phyloP scores from a whole-genome alignment of 2,797 vertebrate genomes.

The Fundulus diaphanus region DNA sequence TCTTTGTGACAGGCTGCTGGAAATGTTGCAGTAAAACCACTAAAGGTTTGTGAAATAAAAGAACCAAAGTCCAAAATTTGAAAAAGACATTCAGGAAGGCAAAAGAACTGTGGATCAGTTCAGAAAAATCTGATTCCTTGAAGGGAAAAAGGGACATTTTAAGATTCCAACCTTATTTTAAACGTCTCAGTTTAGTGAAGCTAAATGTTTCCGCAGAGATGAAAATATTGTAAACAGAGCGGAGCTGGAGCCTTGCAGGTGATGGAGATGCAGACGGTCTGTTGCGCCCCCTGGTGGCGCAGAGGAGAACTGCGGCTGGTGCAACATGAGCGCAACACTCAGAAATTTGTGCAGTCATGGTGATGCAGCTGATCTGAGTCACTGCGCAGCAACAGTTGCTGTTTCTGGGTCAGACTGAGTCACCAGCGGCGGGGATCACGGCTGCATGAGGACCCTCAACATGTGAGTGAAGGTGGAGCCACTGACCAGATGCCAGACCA shows the following conservation, averaged over 20 bases:
- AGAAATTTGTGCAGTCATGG: constrained; percentile 47
- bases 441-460: constrained; percentile 10
- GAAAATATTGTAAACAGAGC: neutral
- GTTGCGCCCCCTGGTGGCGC: constrained; percentile 38
- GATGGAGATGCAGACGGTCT: neutral
- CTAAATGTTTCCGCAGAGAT: neutral
- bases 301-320: constrained; percentile 36
- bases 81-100: too few relatives aligned
- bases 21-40: too few relatives aligned
- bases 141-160: too few relatives aligned
- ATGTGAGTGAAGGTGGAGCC: neutral
- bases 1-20: too few relatives aligned
- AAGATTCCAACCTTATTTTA: neutral
- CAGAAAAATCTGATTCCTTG: neutral
- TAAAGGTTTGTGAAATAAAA: too few relatives aligned
- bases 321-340: constrained; percentile 60
- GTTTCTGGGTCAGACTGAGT: constrained; percentile 38
- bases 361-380: constrained; percentile 47
- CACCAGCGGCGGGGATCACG: constrained; percentile 7
- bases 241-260: neutral
- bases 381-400: neutral
- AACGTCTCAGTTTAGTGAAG: neutral
- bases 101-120: neutral
- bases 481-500: neutral
- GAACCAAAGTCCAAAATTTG: too few relatives aligned